These are phyloP conservation scores for Apocrypta bakeri DNA, from an alignment of 1,140 invertebrate species.

Conservation along the genomic window DNA sequence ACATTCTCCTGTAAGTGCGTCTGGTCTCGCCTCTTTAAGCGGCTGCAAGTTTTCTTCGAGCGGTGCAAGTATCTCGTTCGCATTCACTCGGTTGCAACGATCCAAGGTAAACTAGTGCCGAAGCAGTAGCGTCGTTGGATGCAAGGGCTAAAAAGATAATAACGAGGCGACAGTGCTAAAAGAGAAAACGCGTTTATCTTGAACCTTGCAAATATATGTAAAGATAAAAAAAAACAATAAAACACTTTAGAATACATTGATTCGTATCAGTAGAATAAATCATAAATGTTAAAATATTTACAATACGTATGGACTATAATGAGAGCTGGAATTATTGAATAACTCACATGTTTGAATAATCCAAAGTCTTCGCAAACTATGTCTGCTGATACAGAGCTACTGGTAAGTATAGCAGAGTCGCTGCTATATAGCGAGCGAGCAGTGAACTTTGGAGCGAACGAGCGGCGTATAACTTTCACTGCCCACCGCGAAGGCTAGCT, in stretches of 20 bases:
- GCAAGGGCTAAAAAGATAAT: slow-evolving; percentile 3
- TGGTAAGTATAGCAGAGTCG: background rate
- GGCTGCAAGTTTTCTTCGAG: too few species aligned
- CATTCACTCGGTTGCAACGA: background rate
- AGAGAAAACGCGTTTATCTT: slow-evolving; percentile 20
- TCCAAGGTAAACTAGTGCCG: slow-evolving; percentile 25
- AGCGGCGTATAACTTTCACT: slow-evolving; percentile 66
- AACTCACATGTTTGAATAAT: too few species aligned
- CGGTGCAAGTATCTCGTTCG: background rate
- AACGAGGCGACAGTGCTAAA: background rate
- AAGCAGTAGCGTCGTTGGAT: background rate
- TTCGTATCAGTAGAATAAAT: too few species aligned
- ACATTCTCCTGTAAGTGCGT: background rate
- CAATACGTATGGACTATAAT: too few species aligned
- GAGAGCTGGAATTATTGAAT: too few species aligned
- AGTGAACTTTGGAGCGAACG: slow-evolving; percentile 1
- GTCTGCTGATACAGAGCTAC: background rate
- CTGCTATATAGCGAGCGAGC: slow-evolving; percentile 54
- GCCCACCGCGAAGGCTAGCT: slow-evolving; percentile 39
- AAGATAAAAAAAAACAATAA: too few species aligned
- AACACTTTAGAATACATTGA: too few species aligned
- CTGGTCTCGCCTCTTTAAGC: background rate
- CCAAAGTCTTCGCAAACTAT: background rate
- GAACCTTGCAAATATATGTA: too few species aligned
- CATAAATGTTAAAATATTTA: too few species aligned